Percentiles rank a stretch among this genome's conserved stretches.
Evolutionary conservation across 2,888 invertebrate species (phyloP).

Genomic region (Chydorus sphaericus): DNA sequence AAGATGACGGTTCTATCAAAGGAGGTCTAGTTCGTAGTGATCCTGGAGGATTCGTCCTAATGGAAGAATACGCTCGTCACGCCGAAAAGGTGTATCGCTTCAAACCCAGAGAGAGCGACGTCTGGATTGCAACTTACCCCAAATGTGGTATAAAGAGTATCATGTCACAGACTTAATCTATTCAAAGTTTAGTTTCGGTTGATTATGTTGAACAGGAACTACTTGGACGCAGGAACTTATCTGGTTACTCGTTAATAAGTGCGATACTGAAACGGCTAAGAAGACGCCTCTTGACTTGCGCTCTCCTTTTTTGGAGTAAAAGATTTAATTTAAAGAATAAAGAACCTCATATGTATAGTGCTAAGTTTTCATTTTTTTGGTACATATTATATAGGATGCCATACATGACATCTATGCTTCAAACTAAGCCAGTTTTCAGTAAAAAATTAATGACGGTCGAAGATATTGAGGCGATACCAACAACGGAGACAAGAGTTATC

Average conservation of each 20-base stretch:
- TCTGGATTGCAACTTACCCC: conserved; percentile 61
- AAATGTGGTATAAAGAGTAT: conserved; percentile 46
- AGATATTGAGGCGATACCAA: conserved; percentile 5
- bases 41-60: conserved; percentile 9
- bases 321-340: background rate
- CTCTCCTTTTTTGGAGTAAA: conserved; percentile 30
- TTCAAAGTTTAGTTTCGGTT: no score
- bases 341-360: no score
- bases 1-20: no score
- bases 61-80: conserved; percentile 31
- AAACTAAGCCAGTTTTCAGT: background rate
- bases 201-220: conserved; percentile 22
- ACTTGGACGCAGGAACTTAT: conserved; percentile 33
- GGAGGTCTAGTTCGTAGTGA: conserved; percentile 7
- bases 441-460: background rate
- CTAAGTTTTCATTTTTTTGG: no score
- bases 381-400: no score
- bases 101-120: conserved; percentile 46
- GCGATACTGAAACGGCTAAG: conserved; percentile 23
- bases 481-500: conserved; percentile 23
- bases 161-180: no score
- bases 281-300: conserved; percentile 30
- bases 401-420: background rate
- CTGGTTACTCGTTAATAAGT: conserved; percentile 26
- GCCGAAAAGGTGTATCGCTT: conserved; percentile 54